Evolutionary conservation across 2,113 vertebrate genomes (phyloP), one percentile per base, ranked within the genome.

Genomic region (Argyrosomus japonicus): DNA sequence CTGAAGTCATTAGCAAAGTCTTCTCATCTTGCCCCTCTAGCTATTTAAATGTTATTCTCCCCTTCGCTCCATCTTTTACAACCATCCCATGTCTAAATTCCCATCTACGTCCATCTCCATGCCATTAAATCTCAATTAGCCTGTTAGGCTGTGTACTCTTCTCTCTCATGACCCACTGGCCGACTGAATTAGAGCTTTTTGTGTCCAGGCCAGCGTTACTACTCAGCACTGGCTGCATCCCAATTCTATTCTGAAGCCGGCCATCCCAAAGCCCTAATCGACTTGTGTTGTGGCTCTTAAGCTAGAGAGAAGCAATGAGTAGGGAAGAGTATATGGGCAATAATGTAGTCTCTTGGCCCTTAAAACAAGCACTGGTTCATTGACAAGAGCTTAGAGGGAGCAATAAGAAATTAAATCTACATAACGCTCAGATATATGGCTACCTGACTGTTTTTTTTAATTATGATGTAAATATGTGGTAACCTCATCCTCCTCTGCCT

Each of bases 401-500:
- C 1, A 50, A 57, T 57, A 32, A 67, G 18, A 68, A 45, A 57
- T 68, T 18, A 4, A 25, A 62, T 67, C n/a, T 11, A 45, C 15
- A 85, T 75, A 19, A 70, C 23, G 9, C 13, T 51, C n/a, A 50
- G 21, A n/a, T 68, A 32, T 47, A 74, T 51, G 25, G 9, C 54
- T 29, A 21, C 25, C 47, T 48, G 3, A 58, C 4, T 14, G 36
- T 58, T 78, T 60, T 60, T 58, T 68, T 50, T 53, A 68, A 56
- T 21, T 0, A 40, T 11, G 2, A 32, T 18, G 14, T 10, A n/a
- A 29, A 36, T 50, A 13, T 43, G 13, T 43, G 15, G 6, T 29
- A 32, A 97, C 97, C 96, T 98, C 93, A 97, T 97, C 80, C 96
- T 96, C 79, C 88, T 94, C 92, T 97, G 96, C 83, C 96, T 95